These are phyloP conservation scores for Alsophila aescularia DNA, from an alignment of 2,888 invertebrate genomes.

Conservation along the genomic window DNA sequence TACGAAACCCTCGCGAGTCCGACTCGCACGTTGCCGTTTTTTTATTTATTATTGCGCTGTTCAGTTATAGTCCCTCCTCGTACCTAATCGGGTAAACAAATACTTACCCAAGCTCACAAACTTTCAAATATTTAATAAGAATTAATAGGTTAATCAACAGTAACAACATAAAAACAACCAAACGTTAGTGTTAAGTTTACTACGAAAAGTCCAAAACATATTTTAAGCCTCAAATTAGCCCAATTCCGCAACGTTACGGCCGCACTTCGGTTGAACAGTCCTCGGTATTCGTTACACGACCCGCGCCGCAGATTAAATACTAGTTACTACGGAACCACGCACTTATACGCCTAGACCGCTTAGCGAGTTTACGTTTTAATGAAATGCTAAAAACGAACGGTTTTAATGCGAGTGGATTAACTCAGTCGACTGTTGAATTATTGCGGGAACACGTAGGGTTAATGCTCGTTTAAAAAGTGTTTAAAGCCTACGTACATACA, in stretches of 20 bases:
- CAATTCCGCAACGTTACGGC: not conserved
- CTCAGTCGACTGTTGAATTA: constrained; percentile 17
- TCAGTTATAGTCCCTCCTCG: too few relatives aligned
- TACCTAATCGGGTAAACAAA: too few relatives aligned
- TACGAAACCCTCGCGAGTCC: too few relatives aligned
- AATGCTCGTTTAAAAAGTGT: constrained; percentile 1
- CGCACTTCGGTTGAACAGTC: constrained; percentile 1
- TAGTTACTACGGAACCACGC: not conserved
- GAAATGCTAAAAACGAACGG: constrained; percentile 25
- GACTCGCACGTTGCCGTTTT: too few relatives aligned
- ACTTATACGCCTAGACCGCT: constrained; percentile 15
- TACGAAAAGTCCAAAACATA: too few relatives aligned
- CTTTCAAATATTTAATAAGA: too few relatives aligned
- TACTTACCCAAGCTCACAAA: too few relatives aligned
- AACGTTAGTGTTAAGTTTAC: too few relatives aligned
- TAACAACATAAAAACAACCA: too few relatives aligned
- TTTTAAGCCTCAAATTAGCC: constrained; percentile 3
- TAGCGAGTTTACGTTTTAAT: constrained; percentile 18
- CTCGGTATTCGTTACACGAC: constrained; percentile 12
- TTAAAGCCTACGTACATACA: not conserved
- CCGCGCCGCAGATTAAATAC: not conserved
- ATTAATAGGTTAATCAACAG: too few relatives aligned
- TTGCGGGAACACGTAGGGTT: constrained; percentile 9
- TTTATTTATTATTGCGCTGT: too few relatives aligned
- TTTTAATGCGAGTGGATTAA: constrained; percentile 19